phyloP scores from a whole-genome alignment of 2,797 vertebrate species.

The Ptychobarbus kaznakovi region DNA sequence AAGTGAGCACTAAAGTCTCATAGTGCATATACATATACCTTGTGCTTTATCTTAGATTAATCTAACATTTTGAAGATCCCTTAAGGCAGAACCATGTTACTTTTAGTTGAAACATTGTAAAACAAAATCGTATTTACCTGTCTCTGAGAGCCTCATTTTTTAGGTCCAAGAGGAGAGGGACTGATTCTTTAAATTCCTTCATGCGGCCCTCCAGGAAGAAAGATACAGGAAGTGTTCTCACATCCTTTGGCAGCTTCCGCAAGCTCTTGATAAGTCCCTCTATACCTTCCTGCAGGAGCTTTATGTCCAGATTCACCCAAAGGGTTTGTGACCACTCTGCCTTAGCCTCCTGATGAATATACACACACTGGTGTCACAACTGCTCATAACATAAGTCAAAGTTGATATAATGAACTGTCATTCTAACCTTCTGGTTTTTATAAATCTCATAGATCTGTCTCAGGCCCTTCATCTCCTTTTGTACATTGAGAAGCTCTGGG shows the following conservation, averaged over 20 bases:
- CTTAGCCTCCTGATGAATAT: constrained; percentile 82
- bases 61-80: not conserved
- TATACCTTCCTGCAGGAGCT: constrained; percentile 88
- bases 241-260: constrained; percentile 83
- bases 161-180: constrained; percentile 91
- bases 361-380: not conserved
- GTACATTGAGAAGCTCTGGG: constrained; percentile 82
- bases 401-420: not conserved
- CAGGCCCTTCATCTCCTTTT: constrained; percentile 86
- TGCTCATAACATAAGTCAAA: not conserved
- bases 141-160: constrained; percentile 94
- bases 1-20: not conserved
- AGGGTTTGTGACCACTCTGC: constrained; percentile 92
- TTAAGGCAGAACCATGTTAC: not conserved
- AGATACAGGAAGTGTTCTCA: constrained; percentile 80
- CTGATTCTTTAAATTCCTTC: constrained; percentile 93
- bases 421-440: constrained; percentile 80
- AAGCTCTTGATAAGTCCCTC: constrained; percentile 85
- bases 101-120: not conserved
- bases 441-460: constrained; percentile 87
- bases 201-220: constrained; percentile 85
- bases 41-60: not conserved
- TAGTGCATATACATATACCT: not conserved
- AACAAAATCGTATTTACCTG: constrained; percentile 78
- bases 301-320: constrained; percentile 91